Conservation (phyloP, 2,113 vertebrate species). For the Ranitomeya imitator region DNA sequence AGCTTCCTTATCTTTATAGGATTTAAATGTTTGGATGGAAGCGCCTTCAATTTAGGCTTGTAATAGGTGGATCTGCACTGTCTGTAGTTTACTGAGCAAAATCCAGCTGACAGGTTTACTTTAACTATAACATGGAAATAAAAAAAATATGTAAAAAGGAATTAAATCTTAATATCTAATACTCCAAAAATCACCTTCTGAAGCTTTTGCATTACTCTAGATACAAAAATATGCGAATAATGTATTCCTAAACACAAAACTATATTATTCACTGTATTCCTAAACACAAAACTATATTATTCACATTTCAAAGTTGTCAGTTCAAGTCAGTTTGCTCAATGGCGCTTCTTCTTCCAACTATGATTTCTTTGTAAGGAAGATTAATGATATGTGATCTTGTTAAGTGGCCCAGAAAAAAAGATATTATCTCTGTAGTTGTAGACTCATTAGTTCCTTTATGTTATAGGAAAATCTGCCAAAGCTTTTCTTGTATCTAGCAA, state of each 20-base stretch:
- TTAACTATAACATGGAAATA: background rate
- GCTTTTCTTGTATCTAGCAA: slow-evolving; percentile 34
- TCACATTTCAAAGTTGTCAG: slow-evolving; percentile 24
- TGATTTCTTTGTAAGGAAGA: slow-evolving; percentile 28
- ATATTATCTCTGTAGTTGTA: slow-evolving; percentile 42
- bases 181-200: background rate
- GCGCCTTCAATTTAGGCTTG: too few relatives aligned
- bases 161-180: background rate
- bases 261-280: slow-evolving; percentile 19
- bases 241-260: background rate
- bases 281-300: slow-evolving; percentile 16
- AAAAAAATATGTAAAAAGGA: background rate
- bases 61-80: too few relatives aligned
- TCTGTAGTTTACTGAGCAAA: too few relatives aligned
- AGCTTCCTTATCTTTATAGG: too few relatives aligned
- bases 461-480: slow-evolving; percentile 36
- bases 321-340: slow-evolving; percentile 16
- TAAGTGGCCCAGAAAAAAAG: slow-evolving; percentile 49
- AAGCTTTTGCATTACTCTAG: background rate
- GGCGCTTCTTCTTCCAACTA: slow-evolving; percentile 3
- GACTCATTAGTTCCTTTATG: slow-evolving; percentile 46
- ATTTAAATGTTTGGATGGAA: too few relatives aligned
- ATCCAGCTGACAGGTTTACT: too few relatives aligned
- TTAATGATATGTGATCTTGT: slow-evolving; percentile 41
- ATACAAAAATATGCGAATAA: background rate